Evolutionary conservation across 2,797 vertebrate genomes (phyloP), one percentile per base, ranked within the genome.

Genomic region (Rhabdophis nuchalis): DNA sequence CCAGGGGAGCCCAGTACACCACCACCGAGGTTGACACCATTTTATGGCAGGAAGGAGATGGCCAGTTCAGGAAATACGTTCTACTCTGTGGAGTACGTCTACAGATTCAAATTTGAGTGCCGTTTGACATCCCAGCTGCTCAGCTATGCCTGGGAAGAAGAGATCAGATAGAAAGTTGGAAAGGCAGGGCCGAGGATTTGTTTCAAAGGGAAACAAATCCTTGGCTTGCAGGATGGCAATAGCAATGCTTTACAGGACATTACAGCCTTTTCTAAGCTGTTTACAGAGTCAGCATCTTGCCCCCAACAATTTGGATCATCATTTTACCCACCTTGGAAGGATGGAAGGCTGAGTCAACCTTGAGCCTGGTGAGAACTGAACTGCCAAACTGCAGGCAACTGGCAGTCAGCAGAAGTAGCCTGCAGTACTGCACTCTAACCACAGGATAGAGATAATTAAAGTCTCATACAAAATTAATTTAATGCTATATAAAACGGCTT

Each of bases 151-250:
- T 89, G 8, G 72, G 54, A 46, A 29, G 23, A 61, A n/a, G 13
- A 53, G 9, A 20, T 3, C 27, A 11, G 85, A 25, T 36, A 60
- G 50, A 52, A 29, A 52, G 53, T 29, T 8, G 12, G 56, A 58
- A 13, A 32, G 60, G 11, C 11, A 64, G 92, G 93, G 8, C 12
- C 14, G 60, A n/a, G 7, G 41, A 57, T 86, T 56, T 57, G 7
- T 89, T 88, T 90, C 88, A 14, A 88, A n/a, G 7, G 5, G 86
- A 93, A 95, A 92, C 4, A 52, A 94, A 93, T 53, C 14, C 87
- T n/a, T 1, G 64, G 12, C 93, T 6, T 46, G 25, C 32, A 91
- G 53, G 46, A 50, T 50, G 46, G 46, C 46, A 50, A 50, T 50
- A 50, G 46, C 46, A 50, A 50, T 50, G 46, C 46, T 50, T 50